These are phyloP conservation scores for Margarornis squamiger DNA, from an alignment of 2,797 vertebrate genomes.

Conservation along the genomic window DNA sequence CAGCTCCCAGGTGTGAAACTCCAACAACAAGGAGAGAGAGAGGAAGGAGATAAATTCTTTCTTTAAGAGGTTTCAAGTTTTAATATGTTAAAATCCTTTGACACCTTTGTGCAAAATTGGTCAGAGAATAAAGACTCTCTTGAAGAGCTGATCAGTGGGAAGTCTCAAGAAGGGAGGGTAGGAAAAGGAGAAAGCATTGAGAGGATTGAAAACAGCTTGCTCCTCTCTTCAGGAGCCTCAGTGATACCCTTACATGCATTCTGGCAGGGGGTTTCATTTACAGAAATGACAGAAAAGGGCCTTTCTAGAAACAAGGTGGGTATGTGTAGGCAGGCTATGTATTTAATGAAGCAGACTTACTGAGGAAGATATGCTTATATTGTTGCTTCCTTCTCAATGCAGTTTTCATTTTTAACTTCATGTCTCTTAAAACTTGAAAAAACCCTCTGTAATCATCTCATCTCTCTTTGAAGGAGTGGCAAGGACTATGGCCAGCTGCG, in stretches of 20 bases:
- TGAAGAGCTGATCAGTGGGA: not conserved
- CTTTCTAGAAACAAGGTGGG: not conserved
- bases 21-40: not conserved
- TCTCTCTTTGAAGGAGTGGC: not conserved
- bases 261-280: not conserved
- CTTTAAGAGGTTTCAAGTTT: constrained; percentile 5
- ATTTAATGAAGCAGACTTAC: not conserved
- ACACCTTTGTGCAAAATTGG: constrained; percentile 18
- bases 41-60: not conserved
- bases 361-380: not conserved
- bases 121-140: constrained; percentile 18
- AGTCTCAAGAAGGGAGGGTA: not conserved
- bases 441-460: not conserved
- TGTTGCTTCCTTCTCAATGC: not conserved
- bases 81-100: constrained; percentile 37
- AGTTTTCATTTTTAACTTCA: not conserved
- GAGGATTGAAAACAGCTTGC: fast-evolving
- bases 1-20: constrained; percentile 10
- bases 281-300: not conserved
- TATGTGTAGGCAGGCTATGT: not conserved
- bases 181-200: not conserved
- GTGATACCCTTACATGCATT: not conserved
- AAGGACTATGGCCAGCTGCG: not conserved
- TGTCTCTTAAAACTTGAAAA: not conserved
- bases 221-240: not conserved